These are phyloP conservation scores for Pteromalus puparum DNA, from an alignment of 1,140 invertebrate genomes.

Conservation along the genomic window DNA sequence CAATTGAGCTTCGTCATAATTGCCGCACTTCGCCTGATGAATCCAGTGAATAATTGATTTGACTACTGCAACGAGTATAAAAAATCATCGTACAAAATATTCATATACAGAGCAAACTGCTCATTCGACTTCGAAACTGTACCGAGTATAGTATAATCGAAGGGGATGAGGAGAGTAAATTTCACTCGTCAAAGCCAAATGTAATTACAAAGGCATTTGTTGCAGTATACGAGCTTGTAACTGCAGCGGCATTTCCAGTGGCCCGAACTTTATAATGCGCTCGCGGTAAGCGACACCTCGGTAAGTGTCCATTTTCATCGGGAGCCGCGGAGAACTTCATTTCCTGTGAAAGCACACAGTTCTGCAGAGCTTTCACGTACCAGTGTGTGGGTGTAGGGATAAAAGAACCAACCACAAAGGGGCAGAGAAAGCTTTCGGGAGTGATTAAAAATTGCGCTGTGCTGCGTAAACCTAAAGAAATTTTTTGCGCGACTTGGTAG, in stretches of 20 bases:
- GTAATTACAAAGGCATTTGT: conserved; percentile 4
- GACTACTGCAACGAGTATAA: too few species aligned
- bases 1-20: too few species aligned
- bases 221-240: not conserved
- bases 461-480: too few species aligned
- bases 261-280: not conserved
- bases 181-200: not conserved
- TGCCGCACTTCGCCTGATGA: too few species aligned
- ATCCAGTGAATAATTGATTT: too few species aligned
- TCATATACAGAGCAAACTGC: not conserved
- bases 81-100: not conserved
- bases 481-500: too few species aligned
- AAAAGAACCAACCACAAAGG: not conserved
- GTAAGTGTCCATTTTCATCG: conserved; percentile 19
- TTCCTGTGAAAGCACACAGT: not conserved
- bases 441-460: not conserved
- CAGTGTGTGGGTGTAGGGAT: not conserved
- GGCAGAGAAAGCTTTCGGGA: not conserved
- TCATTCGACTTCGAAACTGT: too few species aligned
- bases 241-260: too few species aligned
- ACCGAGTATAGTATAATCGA: too few species aligned
- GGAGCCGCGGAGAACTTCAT: not conserved
- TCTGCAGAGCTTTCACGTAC: not conserved
- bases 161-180: not conserved
- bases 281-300: not conserved